These are phyloP conservation scores for Protomyctophum bolini DNA, from an alignment of 2,113 vertebrate species.

Conservation along the genomic window DNA sequence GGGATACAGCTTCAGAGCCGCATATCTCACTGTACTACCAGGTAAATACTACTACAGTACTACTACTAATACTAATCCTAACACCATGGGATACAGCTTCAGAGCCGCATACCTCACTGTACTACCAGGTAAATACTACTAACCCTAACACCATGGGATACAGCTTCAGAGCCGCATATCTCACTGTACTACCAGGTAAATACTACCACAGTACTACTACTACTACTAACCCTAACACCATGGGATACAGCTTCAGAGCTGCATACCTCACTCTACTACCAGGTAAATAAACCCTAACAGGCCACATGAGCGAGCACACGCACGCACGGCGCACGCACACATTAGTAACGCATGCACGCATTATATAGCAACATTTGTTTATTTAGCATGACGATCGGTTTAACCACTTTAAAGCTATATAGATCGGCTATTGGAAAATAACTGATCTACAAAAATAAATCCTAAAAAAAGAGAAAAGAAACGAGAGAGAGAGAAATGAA, in stretches of 20 bases:
- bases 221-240: constrained; percentile 53
- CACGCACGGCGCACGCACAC: too few species aligned
- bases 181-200: constrained; percentile 68
- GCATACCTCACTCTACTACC: constrained; percentile 71
- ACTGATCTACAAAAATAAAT: too few species aligned
- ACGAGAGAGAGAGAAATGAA: too few species aligned
- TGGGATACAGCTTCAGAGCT: constrained; percentile 71
- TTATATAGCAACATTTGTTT: too few species aligned
- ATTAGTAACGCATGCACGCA: too few species aligned
- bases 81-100: constrained; percentile 73
- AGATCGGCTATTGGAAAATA: too few species aligned
- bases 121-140: constrained; percentile 53
- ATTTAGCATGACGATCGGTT: too few species aligned
- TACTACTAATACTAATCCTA: constrained; percentile 20
- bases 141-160: constrained; percentile 70
- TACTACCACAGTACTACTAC: background rate
- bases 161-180: constrained; percentile 69
- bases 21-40: constrained; percentile 61
- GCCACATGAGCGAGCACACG: too few species aligned
- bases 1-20: constrained; percentile 70
- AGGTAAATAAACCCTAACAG: constrained; percentile 32
- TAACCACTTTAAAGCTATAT: too few species aligned
- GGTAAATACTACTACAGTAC: background rate
- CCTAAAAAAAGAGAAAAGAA: too few species aligned
- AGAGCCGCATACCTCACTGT: constrained; percentile 71